phyloP scores from a whole-genome alignment of 2,113 vertebrate species.

The Emydocephalus ijimae region DNA sequence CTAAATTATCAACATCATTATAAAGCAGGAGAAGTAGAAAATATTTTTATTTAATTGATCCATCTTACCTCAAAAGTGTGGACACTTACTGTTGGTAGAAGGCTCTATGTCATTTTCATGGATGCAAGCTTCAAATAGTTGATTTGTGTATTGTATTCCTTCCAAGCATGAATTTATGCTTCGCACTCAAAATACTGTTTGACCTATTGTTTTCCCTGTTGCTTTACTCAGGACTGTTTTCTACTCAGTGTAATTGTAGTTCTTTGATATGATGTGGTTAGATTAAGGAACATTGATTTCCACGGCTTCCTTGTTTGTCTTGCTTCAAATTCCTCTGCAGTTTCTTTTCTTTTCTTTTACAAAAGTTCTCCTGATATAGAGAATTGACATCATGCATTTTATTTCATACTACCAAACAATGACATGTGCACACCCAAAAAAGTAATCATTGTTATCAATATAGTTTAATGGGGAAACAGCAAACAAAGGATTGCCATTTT shows the following conservation, averaged over 20 bases:
- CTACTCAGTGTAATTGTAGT: neutral
- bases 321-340: neutral
- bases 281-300: neutral
- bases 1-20: neutral
- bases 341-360: neutral
- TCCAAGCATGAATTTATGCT: neutral
- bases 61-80: neutral
- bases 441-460: constrained; percentile 56
- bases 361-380: constrained; percentile 47
- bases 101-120: neutral
- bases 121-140: neutral
- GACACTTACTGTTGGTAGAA: neutral
- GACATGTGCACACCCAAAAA: neutral
- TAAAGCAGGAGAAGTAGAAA: neutral
- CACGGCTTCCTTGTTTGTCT: neutral
- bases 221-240: neutral
- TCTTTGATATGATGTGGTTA: neutral
- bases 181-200: neutral
- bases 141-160: neutral
- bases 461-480: constrained; percentile 54
- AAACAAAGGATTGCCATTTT: constrained; percentile 57
- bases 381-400: constrained; percentile 46
- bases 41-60: neutral
- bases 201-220: neutral
- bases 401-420: constrained; percentile 8